phyloP scores from a whole-genome alignment of 2,888 invertebrate species.

The Sisyra nigra region DNA sequence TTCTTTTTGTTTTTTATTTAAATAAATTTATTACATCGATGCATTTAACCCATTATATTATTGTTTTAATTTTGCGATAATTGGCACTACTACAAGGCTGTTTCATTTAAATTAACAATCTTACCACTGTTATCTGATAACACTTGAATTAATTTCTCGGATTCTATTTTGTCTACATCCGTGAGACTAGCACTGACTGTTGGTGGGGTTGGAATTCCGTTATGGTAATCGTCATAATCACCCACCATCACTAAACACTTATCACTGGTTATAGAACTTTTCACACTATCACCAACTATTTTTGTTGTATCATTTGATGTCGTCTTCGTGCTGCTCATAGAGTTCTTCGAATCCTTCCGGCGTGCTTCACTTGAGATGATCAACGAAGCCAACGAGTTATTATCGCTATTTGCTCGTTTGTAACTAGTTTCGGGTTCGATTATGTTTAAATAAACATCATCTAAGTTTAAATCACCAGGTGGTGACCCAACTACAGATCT shows the following conservation, averaged over 20 bases:
- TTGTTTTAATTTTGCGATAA: slow-evolving; percentile 15
- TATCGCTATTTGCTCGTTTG: background rate
- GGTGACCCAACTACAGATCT: slow-evolving; percentile 31
- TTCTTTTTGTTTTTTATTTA: no score
- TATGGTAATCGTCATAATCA: background rate
- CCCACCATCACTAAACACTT: background rate
- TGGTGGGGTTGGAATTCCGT: background rate
- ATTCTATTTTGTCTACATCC: no score
- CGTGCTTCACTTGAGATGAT: background rate
- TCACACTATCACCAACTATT: background rate
- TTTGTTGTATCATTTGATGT: background rate
- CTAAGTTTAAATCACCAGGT: slow-evolving; percentile 28
- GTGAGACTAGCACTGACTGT: background rate
- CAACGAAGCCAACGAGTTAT: background rate
- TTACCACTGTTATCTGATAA: slow-evolving; percentile 14
- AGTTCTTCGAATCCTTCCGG: background rate
- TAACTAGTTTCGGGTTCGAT: slow-evolving; percentile 35
- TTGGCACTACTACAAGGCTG: slow-evolving; percentile 25
- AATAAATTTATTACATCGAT: no score
- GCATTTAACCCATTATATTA: no score
- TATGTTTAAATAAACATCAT: slow-evolving; percentile 50
- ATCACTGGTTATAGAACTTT: background rate
- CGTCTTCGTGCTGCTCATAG: background rate
- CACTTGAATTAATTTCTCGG: no score
- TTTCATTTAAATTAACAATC: slow-evolving; percentile 27